Base-by-base conservation (phyloP, 2,888 invertebrate genomes). In the Himalopsyche anomala region DNA sequence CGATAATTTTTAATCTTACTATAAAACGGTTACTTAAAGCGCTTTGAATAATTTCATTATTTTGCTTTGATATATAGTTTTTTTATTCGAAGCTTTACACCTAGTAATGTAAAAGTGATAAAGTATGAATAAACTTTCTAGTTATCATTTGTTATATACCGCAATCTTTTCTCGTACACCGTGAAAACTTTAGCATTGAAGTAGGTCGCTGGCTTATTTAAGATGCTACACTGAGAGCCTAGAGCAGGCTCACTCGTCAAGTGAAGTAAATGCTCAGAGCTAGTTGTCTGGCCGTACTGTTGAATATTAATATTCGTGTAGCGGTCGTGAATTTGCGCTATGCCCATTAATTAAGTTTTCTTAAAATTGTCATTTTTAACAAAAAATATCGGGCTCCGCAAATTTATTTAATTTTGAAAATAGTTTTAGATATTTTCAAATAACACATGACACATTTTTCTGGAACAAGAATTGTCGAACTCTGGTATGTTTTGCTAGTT, bases 191-290 rank as follows among this genome's bases (percentile, higher is more conserved):
- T 74, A 74, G 5, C 11, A 1, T 74, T 74, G 5, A 74, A 74
- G 36, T 74, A 74, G 74, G 74, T 83, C 74, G 83, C 62, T 28
- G 69, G 83, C 69, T 83, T 83, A 83, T 83, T 74, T 51, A 74
- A 83, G 83, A 83, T 51, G 54, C 81, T 81, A 19, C 81, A 81
- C 51, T 51, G 51, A 81, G 54, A 54, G 81, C 54, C 11, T 17
- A 15, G 2, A 54, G 51, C 36, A 81, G 54, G 81, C 54, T 28
- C 81, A 81, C 19, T 51, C 54, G 51, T 15, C 54, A 38, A 74
- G 74, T 74, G 28, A 36, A 74, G 74, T 74, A 12, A 74, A 74
- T 36, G 36, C 74, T 74, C 36, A 74, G 6, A 36, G 36, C 8
- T 69, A 69, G 69, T 38, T 38, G 74, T 74, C 74, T 28, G 36